Evolutionary conservation across 2,797 vertebrate species (phyloP).

Genomic region (Onychomys torridus): DNA sequence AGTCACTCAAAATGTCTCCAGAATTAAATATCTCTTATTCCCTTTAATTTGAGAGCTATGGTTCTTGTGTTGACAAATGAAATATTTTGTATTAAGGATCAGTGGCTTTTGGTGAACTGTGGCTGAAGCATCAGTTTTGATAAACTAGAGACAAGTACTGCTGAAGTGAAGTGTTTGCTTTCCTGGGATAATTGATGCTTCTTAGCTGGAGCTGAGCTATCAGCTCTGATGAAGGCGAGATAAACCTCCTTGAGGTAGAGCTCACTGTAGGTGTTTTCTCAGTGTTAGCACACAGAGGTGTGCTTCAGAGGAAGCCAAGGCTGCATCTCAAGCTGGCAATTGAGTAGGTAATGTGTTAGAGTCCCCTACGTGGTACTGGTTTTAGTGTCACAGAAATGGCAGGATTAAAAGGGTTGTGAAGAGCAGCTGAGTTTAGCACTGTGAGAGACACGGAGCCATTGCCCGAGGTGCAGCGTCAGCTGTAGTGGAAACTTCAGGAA

Average conservation of each 20-base stretch:
- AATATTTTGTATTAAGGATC: background rate
- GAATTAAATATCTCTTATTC: background rate
- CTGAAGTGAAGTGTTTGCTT: background rate
- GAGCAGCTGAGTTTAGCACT: background rate
- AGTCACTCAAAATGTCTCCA: background rate
- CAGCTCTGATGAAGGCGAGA: background rate
- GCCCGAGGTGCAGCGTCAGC: background rate
- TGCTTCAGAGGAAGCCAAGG: background rate
- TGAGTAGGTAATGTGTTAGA: background rate
- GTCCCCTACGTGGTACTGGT: background rate
- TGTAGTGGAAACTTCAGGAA: background rate
- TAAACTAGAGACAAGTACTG: background rate
- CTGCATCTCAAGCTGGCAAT: background rate
- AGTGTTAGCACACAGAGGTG: background rate
- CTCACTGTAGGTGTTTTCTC: background rate
- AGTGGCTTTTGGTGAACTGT: background rate
- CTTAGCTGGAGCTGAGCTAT: background rate
- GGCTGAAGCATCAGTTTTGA: background rate
- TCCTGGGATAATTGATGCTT: background rate
- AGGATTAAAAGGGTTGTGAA: background rate
- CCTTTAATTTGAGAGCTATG: background rate
- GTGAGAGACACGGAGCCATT: background rate
- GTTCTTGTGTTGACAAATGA: background rate
- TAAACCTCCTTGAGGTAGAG: background rate
- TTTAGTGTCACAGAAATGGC: background rate